Evolutionary conservation across 2,797 vertebrate species (phyloP), one percentile per base, ranked within the genome.

Genomic region (Graptemys geographica): DNA sequence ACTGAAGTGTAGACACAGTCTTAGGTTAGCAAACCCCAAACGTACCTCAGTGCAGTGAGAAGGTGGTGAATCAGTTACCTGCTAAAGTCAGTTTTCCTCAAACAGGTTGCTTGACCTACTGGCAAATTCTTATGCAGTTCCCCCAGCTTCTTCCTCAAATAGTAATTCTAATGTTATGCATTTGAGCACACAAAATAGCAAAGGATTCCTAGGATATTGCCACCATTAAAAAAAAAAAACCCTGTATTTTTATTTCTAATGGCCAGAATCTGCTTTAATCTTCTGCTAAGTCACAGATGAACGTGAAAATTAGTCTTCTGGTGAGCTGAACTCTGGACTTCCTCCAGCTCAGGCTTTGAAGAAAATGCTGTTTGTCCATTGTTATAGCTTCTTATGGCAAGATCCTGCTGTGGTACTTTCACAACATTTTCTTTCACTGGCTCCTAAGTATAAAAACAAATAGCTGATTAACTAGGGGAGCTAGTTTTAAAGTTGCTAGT

Each of bases 211-310:
- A 3, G 49, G 55, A 25, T 84, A 76, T 19, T 87, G 57, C 65
- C 37, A 83, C 44, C 88, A 86, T 37, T 13, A 2, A 82, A 59
- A 55, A 44, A 44, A 7, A 5, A 44, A 44, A 8, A 5, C 2
- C 4, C 10, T 13, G 8, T 87, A 25, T 72, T 11, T 6, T 6
- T 3, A 23, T 89, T 90, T 91, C 6, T 78, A 51, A 16, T 69
- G 7, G 56, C 65, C n/a, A 88, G 59, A 84, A 89, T 90, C 78
- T 94, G 31, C 15, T 95, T 93, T 74, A 92, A 41, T 83, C 2
- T 6, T 95, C 28, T 89, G 56, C n/a, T 89, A 72, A 87, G 74
- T 44, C 28, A 6, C 16, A 44, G 18, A 10, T 82, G 90, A 41
- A 27, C 1, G 1, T 57, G 33, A 23, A 37, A 41, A 72, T 82